phyloP scores from a whole-genome alignment of 2,888 invertebrate genomes.

The Syrphus vitripennis region DNA sequence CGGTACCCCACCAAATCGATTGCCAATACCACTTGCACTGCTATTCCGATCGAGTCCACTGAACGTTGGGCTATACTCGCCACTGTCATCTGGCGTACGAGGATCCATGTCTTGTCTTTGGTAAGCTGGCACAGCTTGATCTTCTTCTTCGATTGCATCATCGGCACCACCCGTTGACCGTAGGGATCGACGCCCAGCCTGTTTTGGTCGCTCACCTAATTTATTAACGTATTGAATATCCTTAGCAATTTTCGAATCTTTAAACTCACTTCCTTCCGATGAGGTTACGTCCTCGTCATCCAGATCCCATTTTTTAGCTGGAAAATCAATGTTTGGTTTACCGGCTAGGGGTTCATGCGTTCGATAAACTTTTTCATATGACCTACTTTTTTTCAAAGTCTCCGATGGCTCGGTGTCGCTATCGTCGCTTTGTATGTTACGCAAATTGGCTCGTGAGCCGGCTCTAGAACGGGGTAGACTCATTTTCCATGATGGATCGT shows the following conservation, averaged over 20 bases:
- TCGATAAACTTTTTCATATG: constrained; percentile 91
- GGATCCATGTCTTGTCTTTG: constrained; percentile 46
- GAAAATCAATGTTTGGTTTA: constrained; percentile 89
- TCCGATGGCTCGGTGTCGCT: constrained; percentile 83
- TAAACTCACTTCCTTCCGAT: constrained; percentile 84
- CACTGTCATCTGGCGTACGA: constrained; percentile 35
- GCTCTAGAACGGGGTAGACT: constrained; percentile 84
- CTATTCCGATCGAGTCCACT: constrained; percentile 79
- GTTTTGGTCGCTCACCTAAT: constrained; percentile 83
- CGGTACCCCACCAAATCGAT: constrained; percentile 79
- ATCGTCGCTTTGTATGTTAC: constrained; percentile 81
- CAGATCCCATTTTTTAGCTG: constrained; percentile 90
- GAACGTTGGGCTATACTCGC: constrained; percentile 80
- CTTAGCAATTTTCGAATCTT: constrained; percentile 84
- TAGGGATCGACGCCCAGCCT: constrained; percentile 83
- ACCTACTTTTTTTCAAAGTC: constrained; percentile 85
- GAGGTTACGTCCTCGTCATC: constrained; percentile 86
- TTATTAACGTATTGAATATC: constrained; percentile 84
- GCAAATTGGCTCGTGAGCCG: constrained; percentile 83
- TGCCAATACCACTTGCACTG: constrained; percentile 78
- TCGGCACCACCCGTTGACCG: constrained; percentile 81
- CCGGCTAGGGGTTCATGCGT: constrained; percentile 90
- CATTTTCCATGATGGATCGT: constrained; percentile 84
- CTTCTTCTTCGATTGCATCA: constrained; percentile 74
- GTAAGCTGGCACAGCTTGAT: constrained; percentile 60